phyloP scores from a whole-genome alignment of 1,140 invertebrate genomes.

The Delia radicum region DNA sequence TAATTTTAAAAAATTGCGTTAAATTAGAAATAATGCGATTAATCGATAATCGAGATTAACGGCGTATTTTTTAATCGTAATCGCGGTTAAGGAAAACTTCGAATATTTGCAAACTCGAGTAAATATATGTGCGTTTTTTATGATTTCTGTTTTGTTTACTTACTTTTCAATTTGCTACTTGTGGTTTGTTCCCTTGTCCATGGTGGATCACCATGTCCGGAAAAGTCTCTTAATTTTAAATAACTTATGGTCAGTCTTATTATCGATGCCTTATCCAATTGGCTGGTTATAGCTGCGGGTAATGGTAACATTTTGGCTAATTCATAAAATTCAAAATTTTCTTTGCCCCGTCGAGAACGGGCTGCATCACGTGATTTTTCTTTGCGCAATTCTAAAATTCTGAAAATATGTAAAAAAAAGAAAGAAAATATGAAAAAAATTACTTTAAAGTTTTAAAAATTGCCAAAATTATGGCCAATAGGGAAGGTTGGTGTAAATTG shows the following conservation, averaged over 20 bases:
- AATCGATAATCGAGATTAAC: too few species aligned
- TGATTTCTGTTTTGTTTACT: conserved; percentile 40
- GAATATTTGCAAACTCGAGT: too few species aligned
- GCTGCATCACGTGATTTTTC: conserved; percentile 97
- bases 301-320: conserved; percentile 96
- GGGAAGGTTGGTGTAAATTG: too few species aligned
- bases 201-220: conserved; percentile 90
- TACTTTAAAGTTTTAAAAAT: not conserved
- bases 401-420: conserved; percentile 67
- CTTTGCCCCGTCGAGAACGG: conserved; percentile 89
- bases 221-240: conserved; percentile 93
- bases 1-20: too few species aligned
- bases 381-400: conserved; percentile 93
- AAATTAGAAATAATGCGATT: too few species aligned
- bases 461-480: not conserved
- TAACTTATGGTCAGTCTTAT: conserved; percentile 97
- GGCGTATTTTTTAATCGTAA: too few species aligned
- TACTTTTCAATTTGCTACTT: conserved; percentile 85
- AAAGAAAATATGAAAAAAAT: too few species aligned
- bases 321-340: conserved; percentile 98
- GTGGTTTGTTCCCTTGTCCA: conserved; percentile 81
- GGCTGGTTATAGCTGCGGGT: conserved; percentile 93
- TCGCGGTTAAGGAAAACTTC: too few species aligned
- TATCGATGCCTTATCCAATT: conserved; percentile 98
- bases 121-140: too few species aligned